Base-by-base conservation (phyloP, 92 coral and sea anemone genomes). In the Blastomussa wellsi region DNA sequence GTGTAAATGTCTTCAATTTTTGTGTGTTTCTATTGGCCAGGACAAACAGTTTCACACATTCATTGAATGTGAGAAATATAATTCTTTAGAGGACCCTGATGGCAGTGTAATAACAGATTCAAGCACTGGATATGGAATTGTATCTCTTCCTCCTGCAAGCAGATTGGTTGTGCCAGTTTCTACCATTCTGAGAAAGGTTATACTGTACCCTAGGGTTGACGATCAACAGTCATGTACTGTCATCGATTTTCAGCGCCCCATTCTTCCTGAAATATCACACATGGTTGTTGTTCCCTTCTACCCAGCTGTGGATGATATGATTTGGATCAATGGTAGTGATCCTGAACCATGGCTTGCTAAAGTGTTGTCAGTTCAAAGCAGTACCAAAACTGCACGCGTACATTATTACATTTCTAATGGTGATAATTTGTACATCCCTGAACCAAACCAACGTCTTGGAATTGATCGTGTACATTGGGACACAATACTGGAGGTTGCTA, bases 261-360 rank as follows among this genome's bases (percentile, higher is more conserved):
- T 22, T 37, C 66, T 88, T 24, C 90, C 90, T 1, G 26, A 31
- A 24, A 29, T 38, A 41, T 44, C 2, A 17, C 64, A 36, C 0
- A 60, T 20, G 28, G 77, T 75, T 31, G 47, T 69, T 53, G 49
- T 87, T 22, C 92, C 92, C 60, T 89, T 89, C 77, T 85, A 85
- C 77, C 90, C 90, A 77, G 32, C n/a, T 59, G 32, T 42, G 47
- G 74, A 86, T 79, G 92, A 89, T 71, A 81, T 80, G 79, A 81
- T 89, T 76, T 33, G 77, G 78, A 79, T 89, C 53, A 80, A 65
- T 48, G 92, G 92, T 26, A 82, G 73, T 85, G 87, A 76, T 28
- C 83, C 83, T 19, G 89, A 79, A 36, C 83, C 79, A 20, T 86
- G 86, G 90, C 33, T 86, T 79, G 90, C 90, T 19, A 86, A 80